These are phyloP conservation scores for Progne subis DNA, from an alignment of 2,113 vertebrate species.

Conservation along the genomic window DNA sequence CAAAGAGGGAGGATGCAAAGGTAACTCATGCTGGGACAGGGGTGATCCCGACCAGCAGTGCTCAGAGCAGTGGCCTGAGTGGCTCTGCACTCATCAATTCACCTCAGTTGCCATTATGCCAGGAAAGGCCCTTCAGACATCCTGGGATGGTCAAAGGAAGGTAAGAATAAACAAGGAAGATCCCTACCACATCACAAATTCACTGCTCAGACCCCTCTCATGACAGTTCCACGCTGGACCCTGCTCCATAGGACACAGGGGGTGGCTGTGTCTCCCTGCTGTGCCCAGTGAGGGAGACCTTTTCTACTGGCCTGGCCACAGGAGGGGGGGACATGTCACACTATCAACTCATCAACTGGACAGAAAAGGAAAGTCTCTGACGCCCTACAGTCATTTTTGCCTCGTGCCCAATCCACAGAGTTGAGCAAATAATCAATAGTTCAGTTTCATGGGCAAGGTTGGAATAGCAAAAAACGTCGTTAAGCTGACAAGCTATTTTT, in stretches of 20 bases:
- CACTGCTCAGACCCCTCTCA: neutral
- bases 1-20: neutral
- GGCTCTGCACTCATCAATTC: neutral
- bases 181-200: neutral
- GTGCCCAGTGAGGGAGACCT: neutral
- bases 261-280: neutral
- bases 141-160: neutral
- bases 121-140: neutral
- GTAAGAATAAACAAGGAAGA: neutral
- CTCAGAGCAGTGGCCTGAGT: neutral
- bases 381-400: neutral
- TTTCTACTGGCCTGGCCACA: neutral
- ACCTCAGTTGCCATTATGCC: neutral
- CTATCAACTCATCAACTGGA: neutral
- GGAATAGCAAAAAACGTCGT: neutral
- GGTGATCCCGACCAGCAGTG: neutral
- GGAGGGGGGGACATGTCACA: neutral
- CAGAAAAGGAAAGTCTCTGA: neutral
- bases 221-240: neutral
- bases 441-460: neutral
- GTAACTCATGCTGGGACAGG: neutral
- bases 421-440: neutral
- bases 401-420: neutral
- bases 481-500: neutral
- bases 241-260: neutral